Evolutionary conservation across 2,113 vertebrate species (phyloP).

Genomic region (Columba janthina): DNA sequence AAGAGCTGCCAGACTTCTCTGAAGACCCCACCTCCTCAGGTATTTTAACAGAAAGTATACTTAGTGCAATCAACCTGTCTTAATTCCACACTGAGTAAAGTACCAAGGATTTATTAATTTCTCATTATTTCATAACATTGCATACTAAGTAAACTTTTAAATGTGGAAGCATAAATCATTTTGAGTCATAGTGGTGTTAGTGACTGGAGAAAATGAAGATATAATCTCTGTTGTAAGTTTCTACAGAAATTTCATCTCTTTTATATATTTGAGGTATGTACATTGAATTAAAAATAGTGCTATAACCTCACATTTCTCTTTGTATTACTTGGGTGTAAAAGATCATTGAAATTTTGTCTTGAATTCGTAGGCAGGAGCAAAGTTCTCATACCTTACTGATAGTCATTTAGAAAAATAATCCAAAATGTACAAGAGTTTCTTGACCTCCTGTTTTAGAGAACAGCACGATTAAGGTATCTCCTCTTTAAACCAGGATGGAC

Average conservation of each 20-base stretch:
- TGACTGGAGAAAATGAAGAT: not conserved
- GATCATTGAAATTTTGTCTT: not conserved
- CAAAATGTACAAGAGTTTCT: not conserved
- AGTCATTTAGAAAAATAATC: not conserved
- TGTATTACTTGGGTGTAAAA: not conserved
- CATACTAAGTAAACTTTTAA: not conserved
- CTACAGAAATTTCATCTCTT: not conserved
- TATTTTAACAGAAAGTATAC: conserved; percentile 64
- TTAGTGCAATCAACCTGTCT: not conserved
- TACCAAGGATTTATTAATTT: not conserved
- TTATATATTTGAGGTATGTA: not conserved
- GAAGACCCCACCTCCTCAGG: conserved; percentile 98
- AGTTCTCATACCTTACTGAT: not conserved
- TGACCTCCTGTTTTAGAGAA: not conserved
- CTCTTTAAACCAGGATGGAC: not conserved
- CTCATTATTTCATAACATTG: not conserved
- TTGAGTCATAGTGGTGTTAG: not conserved
- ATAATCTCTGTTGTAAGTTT: not conserved
- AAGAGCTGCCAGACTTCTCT: conserved; percentile 95
- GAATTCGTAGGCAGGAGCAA: not conserved
- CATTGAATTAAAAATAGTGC: not conserved
- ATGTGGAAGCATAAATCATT: not conserved
- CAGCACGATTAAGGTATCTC: not conserved
- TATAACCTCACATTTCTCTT: not conserved
- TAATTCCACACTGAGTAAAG: not conserved